phyloP scores from a whole-genome alignment of 1,140 invertebrate genomes.

The Galleria mellonella region DNA sequence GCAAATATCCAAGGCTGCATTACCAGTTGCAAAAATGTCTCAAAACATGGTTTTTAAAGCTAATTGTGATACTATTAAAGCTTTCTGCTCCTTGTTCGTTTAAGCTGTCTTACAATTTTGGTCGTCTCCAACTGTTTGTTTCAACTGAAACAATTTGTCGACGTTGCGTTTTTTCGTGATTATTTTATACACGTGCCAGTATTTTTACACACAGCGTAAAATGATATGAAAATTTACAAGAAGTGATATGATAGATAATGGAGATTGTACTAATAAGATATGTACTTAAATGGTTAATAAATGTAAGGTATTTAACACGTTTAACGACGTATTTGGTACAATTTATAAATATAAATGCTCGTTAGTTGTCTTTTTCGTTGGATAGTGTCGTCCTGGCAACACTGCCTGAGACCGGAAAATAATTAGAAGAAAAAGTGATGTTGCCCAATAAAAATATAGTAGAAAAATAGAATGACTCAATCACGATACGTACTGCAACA shows the following conservation, averaged over 20 bases:
- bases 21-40: slow-evolving; percentile 31
- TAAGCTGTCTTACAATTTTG: slow-evolving; percentile 5
- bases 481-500: slow-evolving; percentile 73
- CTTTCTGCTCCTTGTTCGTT: slow-evolving; percentile 29
- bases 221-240: slow-evolving; percentile 71
- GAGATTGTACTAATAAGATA: slow-evolving; percentile 70
- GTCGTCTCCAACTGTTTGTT: slow-evolving; percentile 11
- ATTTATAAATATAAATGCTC: slow-evolving; percentile 61
- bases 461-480: slow-evolving; percentile 43
- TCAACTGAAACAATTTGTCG: slow-evolving; percentile 15
- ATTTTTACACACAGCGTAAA: slow-evolving; percentile 49
- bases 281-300: slow-evolving; percentile 65
- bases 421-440: slow-evolving; percentile 17
- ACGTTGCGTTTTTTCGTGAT: slow-evolving; percentile 37
- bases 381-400: slow-evolving; percentile 44
- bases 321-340: slow-evolving; percentile 52
- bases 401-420: slow-evolving; percentile 11
- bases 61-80: slow-evolving; percentile 65
- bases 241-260: slow-evolving; percentile 66
- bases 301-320: slow-evolving; percentile 33
- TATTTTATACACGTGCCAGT: slow-evolving; percentile 50
- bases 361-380: slow-evolving; percentile 68
- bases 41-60: slow-evolving; percentile 56
- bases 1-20: slow-evolving; percentile 16
- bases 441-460: slow-evolving; percentile 16